Evolutionary conservation across 2,888 invertebrate genomes (phyloP), one percentile per base, ranked within the genome.

Genomic region (Xestia rhomboidea): DNA sequence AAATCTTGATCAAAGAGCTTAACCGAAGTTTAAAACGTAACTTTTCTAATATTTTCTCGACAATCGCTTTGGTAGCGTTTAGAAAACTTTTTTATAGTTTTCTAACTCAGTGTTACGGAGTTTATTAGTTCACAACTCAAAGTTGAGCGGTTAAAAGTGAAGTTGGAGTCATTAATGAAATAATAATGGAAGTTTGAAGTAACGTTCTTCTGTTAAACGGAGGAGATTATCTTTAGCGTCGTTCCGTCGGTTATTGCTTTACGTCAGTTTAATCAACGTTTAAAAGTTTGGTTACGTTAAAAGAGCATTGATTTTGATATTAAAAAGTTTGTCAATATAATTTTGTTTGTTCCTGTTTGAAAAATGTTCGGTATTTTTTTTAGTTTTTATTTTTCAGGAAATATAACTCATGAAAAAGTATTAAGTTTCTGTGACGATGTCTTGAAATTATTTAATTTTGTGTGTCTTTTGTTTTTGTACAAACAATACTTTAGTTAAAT

Each of bases 21-120:
- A 60, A 13, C 4, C 2, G n/a, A 75, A 82, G 54, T 68, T 60
- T 64, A 64, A 62, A 79, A 81, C 51, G 41, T 49, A 91, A 90
- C 87, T 90, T 90, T 88, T 84, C 81, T 87, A 90, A 89, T 91
- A 86, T 86, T 84, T 90, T 82, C 80, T 67, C 86, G 79, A 82
- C 79, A 78, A 83, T 82, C 71, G 83, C 86, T 82, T 80, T 71
- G 63, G 66, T 76, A 73, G 76, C 60, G 82, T 82, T 86, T 81
- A 77, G 38, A 78, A 74, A 90, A 88, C 77, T 89, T 87, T 87
- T 87, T 88, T 89, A 90, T 90, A 89, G 90, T 90, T 87, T 85
- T 74, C 63, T 79, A 81, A 85, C 86, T 83, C 77, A 69, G 75
- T 85, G 84, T 66, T 79, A 77, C 72, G 24, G 66, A 81, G 73